A percentile compares a stretch with the other conserved stretches of the same genome.
These are phyloP conservation scores for Urocitellus parryii DNA, from an alignment of 2,113 vertebrate species.

Conservation along the genomic window DNA sequence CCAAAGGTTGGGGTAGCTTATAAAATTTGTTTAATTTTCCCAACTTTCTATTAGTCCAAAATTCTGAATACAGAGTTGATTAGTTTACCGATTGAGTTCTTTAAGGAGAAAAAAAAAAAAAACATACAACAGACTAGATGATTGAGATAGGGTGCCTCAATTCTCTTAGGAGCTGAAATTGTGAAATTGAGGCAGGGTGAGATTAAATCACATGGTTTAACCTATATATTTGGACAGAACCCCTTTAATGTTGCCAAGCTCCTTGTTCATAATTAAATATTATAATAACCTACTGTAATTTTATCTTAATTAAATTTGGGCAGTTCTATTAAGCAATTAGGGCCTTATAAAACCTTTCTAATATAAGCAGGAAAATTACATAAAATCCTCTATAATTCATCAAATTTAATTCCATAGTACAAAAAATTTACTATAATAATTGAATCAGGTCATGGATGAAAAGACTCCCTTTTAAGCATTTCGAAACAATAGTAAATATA, in stretches of 20 bases:
- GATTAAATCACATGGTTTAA: background rate
- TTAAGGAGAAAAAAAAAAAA: background rate
- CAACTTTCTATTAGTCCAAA: background rate
- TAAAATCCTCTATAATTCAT: constrained; percentile 20
- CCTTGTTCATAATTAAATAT: constrained; percentile 53
- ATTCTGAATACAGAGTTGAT: background rate
- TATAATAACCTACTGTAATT: background rate
- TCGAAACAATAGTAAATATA: background rate
- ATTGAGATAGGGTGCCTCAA: background rate
- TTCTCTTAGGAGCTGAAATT: constrained; percentile 26
- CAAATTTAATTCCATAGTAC: constrained; percentile 41
- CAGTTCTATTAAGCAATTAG: constrained; percentile 41
- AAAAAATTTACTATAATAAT: constrained; percentile 8
- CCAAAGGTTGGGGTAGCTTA: background rate
- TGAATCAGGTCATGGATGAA: background rate
- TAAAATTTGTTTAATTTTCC: background rate
- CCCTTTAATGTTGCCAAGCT: background rate
- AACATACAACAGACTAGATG: background rate
- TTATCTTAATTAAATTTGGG: constrained; percentile 49
- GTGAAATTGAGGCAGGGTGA: background rate
- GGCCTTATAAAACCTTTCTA: constrained; percentile 26
- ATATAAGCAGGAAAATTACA: background rate
- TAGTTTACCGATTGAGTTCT: background rate
- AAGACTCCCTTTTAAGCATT: background rate
- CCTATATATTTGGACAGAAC: background rate